These are phyloP conservation scores for Brassicogethes aeneus DNA, from an alignment of 2,888 invertebrate species.

Conservation along the genomic window DNA sequence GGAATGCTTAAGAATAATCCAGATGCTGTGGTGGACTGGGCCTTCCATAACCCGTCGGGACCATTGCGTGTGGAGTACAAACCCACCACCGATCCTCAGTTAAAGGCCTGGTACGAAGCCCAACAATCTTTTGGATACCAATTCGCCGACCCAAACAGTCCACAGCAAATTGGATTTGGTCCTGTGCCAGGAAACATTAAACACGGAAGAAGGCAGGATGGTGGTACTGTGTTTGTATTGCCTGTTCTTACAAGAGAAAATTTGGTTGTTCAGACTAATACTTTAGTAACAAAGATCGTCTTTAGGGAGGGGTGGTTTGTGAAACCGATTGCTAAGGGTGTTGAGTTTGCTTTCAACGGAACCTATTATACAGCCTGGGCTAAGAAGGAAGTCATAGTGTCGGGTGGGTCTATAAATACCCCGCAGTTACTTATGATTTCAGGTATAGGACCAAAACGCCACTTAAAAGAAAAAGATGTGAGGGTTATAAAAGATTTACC, in stretches of 20 bases:
- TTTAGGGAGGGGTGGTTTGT: constrained; percentile 52
- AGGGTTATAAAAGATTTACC: constrained; percentile 6
- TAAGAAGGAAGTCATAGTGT: constrained; percentile 72
- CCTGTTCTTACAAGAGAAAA: constrained; percentile 51
- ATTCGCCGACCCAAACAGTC: constrained; percentile 58
- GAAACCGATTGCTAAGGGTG: constrained; percentile 50
- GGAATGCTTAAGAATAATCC: background rate
- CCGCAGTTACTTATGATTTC: constrained; percentile 84
- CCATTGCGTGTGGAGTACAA: background rate
- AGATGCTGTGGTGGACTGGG: background rate
- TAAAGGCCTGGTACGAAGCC: constrained; percentile 32
- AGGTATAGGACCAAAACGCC: constrained; percentile 6
- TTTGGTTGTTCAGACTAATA: constrained; percentile 52
- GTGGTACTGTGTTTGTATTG: constrained; percentile 53
- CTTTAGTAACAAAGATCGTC: constrained; percentile 54
- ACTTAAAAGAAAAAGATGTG: constrained; percentile 5
- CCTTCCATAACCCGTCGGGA: background rate
- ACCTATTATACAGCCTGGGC: constrained; percentile 43
- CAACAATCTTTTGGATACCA: constrained; percentile 54
- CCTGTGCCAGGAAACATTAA: constrained; percentile 51
- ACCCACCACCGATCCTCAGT: background rate
- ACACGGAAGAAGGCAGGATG: constrained; percentile 53
- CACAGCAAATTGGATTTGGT: constrained; percentile 48
- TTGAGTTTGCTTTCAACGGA: constrained; percentile 52
- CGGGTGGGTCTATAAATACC: constrained; percentile 77